Evolutionary conservation across 2,113 vertebrate genomes (phyloP).

Genomic region (Cercopithecus mona): DNA sequence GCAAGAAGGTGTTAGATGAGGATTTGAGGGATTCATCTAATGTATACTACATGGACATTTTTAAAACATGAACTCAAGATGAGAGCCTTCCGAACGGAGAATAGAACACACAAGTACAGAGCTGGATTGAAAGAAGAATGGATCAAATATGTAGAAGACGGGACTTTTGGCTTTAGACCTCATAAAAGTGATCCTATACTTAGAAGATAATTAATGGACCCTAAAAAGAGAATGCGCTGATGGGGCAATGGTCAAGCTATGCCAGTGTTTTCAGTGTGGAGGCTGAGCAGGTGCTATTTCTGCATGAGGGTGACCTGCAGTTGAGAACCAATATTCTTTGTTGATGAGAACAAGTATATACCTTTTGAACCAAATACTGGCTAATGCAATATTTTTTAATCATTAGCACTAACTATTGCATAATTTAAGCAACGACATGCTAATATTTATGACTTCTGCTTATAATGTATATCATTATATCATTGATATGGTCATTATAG

Average conservation of each 20-base stretch:
- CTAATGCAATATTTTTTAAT: background rate
- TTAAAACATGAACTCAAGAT: background rate
- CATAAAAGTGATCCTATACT: background rate
- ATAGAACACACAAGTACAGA: background rate
- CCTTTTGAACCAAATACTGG: background rate
- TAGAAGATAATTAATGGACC: background rate
- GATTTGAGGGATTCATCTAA: background rate
- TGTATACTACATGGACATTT: background rate
- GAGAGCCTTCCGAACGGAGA: background rate
- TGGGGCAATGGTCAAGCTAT: background rate
- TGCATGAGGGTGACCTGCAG: fast-evolving
- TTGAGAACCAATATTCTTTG: background rate
- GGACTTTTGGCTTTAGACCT: background rate
- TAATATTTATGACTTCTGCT: background rate
- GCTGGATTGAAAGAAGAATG: background rate
- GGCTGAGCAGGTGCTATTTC: background rate
- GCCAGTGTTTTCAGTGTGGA: fast-evolving
- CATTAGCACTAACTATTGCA: background rate
- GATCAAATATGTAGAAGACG: background rate
- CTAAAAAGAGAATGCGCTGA: background rate
- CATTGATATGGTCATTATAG: too few relatives aligned
- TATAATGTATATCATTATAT: background rate
- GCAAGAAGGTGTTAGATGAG: background rate
- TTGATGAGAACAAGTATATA: background rate
- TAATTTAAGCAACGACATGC: background rate